Base-by-base conservation (phyloP, 2,888 invertebrate genomes). In the Ophioninae sp. region DNA sequence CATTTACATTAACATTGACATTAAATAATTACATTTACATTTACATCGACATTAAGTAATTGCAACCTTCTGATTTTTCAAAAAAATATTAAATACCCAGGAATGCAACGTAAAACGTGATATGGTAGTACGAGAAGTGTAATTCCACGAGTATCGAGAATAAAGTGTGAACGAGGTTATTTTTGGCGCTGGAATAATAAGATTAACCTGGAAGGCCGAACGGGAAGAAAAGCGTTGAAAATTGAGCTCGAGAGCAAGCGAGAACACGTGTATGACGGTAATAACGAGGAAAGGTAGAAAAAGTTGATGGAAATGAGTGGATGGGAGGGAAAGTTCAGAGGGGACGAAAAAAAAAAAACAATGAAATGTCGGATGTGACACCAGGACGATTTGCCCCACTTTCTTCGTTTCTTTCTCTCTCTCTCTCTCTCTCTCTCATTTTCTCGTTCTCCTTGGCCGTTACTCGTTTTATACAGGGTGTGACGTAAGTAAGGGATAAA, bases 381-480 rank as follows among this genome's bases (percentile, higher is more conserved):
- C 72, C 44, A 74, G 72, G 72, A 83, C 80, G 80, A 80, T 80
- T 80, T 69, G 79, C 68, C 80, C 73, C 77, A 83, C 80, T 83
- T 80, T 71, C 76, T 67, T 59, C n/a, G 6, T 59, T 23, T 10
- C 51, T n/a, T 22, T 41, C 41, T 59, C n/a, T 56, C 67, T 63
- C 41, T 72, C 73, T 13, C 10, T 65, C 75, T 56, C 73, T 20
- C 44, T 56, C 67, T 72, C 73, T 13, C 6, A 56, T 56, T 56
- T 63, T 20, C 44, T 73, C 63, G 72, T 56, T 83, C 68, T 72
- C 22, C 65, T 37, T 67, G 23, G 44, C 74, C 71, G 65, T 79
- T 72, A 71, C 69, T 78, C 73, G 67, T 63, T 73, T 71, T 67
- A 75, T 67, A 30, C 71, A n/a, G n/a, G n/a, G n/a, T n/a, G n/a